phyloP scores from a whole-genome alignment of 1,140 invertebrate species.

The Temnothorax nylanderi region DNA sequence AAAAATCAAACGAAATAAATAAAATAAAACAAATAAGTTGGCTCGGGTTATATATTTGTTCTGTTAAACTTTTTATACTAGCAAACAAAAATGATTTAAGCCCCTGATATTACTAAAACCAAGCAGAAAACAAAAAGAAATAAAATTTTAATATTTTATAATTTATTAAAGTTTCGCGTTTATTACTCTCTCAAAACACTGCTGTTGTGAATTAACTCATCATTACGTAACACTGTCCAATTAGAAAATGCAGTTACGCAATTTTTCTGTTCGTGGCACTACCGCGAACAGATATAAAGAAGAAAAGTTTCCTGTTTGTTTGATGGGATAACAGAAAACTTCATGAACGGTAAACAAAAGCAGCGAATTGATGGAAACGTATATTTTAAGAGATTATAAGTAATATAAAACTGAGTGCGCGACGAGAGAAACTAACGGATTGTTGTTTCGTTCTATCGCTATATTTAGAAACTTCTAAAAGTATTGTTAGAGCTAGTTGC shows the following conservation, averaged over 20 bases:
- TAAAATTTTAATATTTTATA: not conserved
- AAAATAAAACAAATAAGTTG: not conserved
- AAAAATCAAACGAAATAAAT: not conserved
- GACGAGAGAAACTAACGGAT: not conserved
- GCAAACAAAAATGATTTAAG: slow-evolving; percentile 2
- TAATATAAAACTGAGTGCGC: slow-evolving; percentile 51
- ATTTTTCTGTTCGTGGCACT: not conserved
- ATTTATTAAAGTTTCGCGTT: not conserved
- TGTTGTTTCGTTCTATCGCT: slow-evolving; percentile 31
- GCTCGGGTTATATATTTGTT: not conserved
- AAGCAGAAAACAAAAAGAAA: not conserved
- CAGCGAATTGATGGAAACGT: slow-evolving; percentile 54
- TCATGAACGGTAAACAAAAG: slow-evolving; percentile 24
- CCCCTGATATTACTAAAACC: not conserved
- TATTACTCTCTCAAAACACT: not conserved
- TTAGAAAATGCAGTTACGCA: slow-evolving; percentile 28
- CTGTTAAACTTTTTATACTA: not conserved
- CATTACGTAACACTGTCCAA: not conserved
- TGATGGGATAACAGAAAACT: slow-evolving; percentile 32
- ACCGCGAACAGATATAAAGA: not conserved
- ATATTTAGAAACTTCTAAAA: slow-evolving; percentile 56
- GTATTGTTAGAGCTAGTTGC: slow-evolving; percentile 35
- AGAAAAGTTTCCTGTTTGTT: slow-evolving; percentile 9
- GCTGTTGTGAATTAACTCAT: not conserved
- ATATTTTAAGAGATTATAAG: slow-evolving; percentile 44